phyloP scores from a whole-genome alignment of 2,797 vertebrate species.

The Chaetodon trifasciatus region DNA sequence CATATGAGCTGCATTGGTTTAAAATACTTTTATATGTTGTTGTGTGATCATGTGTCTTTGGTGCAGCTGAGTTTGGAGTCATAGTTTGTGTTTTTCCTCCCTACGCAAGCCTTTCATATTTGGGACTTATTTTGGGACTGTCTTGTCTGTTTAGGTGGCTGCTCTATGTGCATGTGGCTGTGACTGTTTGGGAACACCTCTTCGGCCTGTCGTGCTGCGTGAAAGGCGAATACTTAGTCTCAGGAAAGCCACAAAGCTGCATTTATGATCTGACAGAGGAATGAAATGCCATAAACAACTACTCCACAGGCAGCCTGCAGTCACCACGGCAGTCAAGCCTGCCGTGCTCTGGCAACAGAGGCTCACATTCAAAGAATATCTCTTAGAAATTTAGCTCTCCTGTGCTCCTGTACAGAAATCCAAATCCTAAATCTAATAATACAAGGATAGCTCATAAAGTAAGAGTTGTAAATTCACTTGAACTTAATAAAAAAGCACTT shows the following conservation, averaged over 20 bases:
- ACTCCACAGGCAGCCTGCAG: slow-evolving; percentile 62
- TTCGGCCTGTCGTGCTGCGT: slow-evolving; percentile 48
- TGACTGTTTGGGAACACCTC: slow-evolving; percentile 70
- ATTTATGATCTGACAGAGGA: slow-evolving; percentile 82
- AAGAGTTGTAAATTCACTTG: slow-evolving; percentile 29
- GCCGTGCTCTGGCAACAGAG: slow-evolving; percentile 9
- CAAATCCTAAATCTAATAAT: slow-evolving; percentile 44
- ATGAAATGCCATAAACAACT: slow-evolving; percentile 75
- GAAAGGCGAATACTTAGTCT: slow-evolving; percentile 65
- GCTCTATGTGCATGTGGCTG: slow-evolving; percentile 50
- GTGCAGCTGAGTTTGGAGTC: neutral
- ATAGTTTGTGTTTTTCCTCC: slow-evolving; percentile 15
- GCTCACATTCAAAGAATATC: slow-evolving; percentile 14
- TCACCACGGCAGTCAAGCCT: slow-evolving; percentile 46
- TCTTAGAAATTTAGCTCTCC: slow-evolving; percentile 23
- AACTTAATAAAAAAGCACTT: slow-evolving; percentile 39
- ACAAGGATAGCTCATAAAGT: slow-evolving; percentile 13
- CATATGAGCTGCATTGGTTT: slow-evolving; percentile 41
- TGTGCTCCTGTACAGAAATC: slow-evolving; percentile 6
- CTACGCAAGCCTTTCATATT: slow-evolving; percentile 22
- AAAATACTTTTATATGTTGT: neutral
- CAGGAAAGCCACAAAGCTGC: slow-evolving; percentile 77
- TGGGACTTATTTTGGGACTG: slow-evolving; percentile 44
- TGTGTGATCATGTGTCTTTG: neutral
- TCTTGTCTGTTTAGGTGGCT: slow-evolving; percentile 53